Evolutionary conservation across 2,113 vertebrate genomes (phyloP), one percentile per base, ranked within the genome.

Genomic region (Nyctereutes procyonoides): DNA sequence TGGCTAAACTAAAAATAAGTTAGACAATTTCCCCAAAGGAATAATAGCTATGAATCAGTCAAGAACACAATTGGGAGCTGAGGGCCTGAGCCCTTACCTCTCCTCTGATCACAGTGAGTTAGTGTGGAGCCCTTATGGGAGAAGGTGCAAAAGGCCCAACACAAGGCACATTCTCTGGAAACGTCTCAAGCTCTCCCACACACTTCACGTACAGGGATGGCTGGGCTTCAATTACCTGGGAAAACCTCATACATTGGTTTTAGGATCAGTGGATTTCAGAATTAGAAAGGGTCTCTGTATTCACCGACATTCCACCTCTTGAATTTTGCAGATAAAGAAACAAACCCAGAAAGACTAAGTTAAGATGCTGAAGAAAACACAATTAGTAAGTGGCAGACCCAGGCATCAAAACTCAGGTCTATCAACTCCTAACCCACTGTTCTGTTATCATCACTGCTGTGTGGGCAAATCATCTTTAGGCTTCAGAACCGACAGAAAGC

Each of bases 1-100:
- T 84, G 77, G 43, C 73, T 38, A 88, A 97, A 89, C 69, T 86
- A 62, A 77, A 60, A 51, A 1, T 71, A 93, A 80, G 30, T 80
- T 79, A 96, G 89, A 87, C 24, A 90, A 51, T 26, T 65, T 65
- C 12, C 26, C 73, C 32, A 81, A 74, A 95, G 43, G 20, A 35
- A 16, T 6, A 82, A 63, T 26, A 82, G 53, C 24, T 71, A 43
- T 87, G 30, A 38, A 24, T 24, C 76, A 96, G 90, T 17, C 79
- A 81, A 93, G 76, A 88, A 74, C 15, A 85, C 26, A 90, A 28
- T 0, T 69, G 77, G 32, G 71, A 95, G 43, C 4, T 82, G 67
- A 67, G 53, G 32, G 15, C 82, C 91, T 32, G 48, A 55, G n/a
- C 2, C 35, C 56, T 26, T 6, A 4, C 51, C 16, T 74, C 82